phyloP scores from a whole-genome alignment of 2,113 vertebrate species.

The Indicator indicator region DNA sequence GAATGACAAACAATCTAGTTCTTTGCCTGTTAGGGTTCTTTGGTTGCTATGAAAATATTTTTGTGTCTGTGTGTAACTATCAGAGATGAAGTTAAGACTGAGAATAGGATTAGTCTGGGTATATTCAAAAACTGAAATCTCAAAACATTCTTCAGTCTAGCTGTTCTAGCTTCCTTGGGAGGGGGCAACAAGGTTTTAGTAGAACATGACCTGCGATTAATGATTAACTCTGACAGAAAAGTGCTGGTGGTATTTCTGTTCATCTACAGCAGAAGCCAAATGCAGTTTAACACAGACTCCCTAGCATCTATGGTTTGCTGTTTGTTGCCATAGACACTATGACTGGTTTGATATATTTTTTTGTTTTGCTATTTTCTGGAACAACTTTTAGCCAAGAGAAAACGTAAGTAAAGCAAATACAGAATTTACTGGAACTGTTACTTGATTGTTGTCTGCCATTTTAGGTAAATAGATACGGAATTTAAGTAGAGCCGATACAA shows the following conservation, averaged over 20 bases:
- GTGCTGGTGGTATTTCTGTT: background rate
- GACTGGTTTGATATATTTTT: slow-evolving; percentile 37
- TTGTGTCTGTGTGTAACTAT: background rate
- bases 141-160: background rate
- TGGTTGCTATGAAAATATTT: background rate
- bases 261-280: background rate
- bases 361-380: slow-evolving; percentile 57
- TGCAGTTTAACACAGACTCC: background rate
- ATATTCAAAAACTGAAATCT: background rate
- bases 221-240: slow-evolving; percentile 68
- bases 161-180: background rate
- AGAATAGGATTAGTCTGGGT: background rate
- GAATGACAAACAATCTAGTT: background rate
- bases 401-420: slow-evolving; percentile 72
- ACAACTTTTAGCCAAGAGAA: slow-evolving; percentile 71
- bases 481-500: background rate
- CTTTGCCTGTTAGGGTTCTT: background rate
- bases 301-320: background rate
- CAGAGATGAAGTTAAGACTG: background rate
- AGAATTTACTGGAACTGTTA: background rate
- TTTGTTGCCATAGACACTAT: slow-evolving; percentile 26
- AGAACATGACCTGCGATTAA: slow-evolving; percentile 47
- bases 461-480: background rate
- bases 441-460: background rate
- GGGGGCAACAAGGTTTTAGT: background rate